Base-by-base conservation (phyloP, 2,888 invertebrate genomes). In the Frankliniella intonsa region DNA sequence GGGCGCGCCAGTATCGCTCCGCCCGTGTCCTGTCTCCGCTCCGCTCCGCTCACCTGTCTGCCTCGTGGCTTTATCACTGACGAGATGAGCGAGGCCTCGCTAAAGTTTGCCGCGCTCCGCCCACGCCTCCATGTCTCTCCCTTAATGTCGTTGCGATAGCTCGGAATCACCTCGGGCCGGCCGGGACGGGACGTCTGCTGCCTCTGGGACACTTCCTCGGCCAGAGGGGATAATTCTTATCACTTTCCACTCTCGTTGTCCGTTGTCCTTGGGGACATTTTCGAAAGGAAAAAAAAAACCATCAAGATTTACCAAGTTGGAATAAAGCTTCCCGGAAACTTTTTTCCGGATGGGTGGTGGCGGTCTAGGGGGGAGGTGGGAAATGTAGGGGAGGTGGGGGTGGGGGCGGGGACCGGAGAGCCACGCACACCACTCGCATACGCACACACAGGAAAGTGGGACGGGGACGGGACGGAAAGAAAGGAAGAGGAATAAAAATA, bases 281-380 rank as follows among this genome's bases (percentile, higher is more conserved):
- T 10, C 19, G 62, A 62, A 62, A 19, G 14, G 38, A 38, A 38
- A 38, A 38, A 38, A 38, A 38, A 5, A 2, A 38, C 2, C 38
- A 38, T 3, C 12, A 25, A 76, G 69, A 76, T 76, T 76, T 76
- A 76, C 69, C 12, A 76, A 76, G 69, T 76, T 76, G 69, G 69
- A 76, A 76, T 76, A 76, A 76, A 38, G 69, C 69, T 25, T 22
- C 1, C 25, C 22, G 55, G 25, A 76, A 76, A 76, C 22, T 76
- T 76, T 76, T 25, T 76, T 14, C 62, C 55, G 12, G 55, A 55
- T n/a, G 55, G 55, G 55, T 11, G 55, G 69, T 25, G 69, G 25
- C 69, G 22, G 22, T 76, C 22, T 76, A 25, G 8, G 22, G 69
- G 22, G 8, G 3, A 25, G 69, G 69, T 8, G 25, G 25, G 69